phyloP scores from a whole-genome alignment of 2,888 invertebrate genomes.

The Plusia festucae region DNA sequence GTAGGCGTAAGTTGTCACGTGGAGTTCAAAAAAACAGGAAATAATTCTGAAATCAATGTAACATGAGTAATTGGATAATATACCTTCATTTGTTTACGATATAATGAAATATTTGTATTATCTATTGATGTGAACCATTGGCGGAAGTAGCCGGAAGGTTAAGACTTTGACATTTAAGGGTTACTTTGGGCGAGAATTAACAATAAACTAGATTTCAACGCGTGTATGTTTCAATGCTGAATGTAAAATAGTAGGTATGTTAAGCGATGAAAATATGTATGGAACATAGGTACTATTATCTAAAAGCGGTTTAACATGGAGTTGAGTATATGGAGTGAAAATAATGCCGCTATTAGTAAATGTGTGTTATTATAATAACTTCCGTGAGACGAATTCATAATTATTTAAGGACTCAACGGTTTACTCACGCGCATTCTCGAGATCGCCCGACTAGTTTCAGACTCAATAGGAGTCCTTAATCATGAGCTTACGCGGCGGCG shows the following conservation, averaged over 20 bases:
- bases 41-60: not conserved
- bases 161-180: not conserved
- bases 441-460: too few relatives aligned
- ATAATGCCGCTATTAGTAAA: too few relatives aligned
- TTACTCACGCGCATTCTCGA: too few relatives aligned
- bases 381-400: too few relatives aligned
- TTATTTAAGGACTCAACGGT: too few relatives aligned
- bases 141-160: constrained; percentile 4
- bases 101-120: constrained; percentile 4
- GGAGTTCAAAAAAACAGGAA: not conserved
- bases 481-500: too few relatives aligned
- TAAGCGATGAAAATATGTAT: not conserved
- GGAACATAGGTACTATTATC: not conserved
- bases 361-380: too few relatives aligned
- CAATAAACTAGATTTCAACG: not conserved
- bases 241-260: not conserved
- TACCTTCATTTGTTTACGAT: not conserved
- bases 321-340: too few relatives aligned
- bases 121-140: not conserved
- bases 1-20: constrained; percentile 10
- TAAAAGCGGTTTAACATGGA: not conserved
- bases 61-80: not conserved
- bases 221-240: not conserved
- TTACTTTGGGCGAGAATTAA: not conserved
- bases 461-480: too few relatives aligned